phyloP scores from a whole-genome alignment of 2,797 vertebrate species.

The Sus cebifrons region DNA sequence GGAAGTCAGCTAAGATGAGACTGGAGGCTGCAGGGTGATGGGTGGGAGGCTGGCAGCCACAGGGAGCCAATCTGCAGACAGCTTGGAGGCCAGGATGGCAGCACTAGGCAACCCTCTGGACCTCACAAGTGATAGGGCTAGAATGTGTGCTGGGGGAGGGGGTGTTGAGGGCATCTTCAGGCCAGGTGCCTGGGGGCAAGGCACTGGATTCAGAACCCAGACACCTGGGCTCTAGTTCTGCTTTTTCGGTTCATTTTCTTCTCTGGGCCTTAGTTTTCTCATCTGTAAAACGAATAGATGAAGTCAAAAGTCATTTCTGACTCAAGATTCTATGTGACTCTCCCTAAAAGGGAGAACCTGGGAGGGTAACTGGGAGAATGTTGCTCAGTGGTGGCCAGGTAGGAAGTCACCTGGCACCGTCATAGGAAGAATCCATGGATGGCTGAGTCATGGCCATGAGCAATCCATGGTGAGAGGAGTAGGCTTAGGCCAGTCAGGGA shows the following conservation, averaged over 20 bases:
- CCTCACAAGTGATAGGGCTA: background rate
- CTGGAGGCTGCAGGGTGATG: background rate
- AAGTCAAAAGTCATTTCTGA: conserved; percentile 14
- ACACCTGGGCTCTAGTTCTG: background rate
- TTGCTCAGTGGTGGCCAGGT: background rate
- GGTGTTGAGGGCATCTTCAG: background rate
- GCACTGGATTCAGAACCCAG: background rate
- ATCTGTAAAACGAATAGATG: conserved; percentile 12
- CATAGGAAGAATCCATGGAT: background rate
- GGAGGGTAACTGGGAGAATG: background rate
- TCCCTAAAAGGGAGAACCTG: background rate
- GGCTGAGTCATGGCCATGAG: background rate
- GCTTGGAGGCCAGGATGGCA: background rate
- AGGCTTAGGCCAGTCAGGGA: background rate
- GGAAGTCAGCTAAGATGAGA: background rate
- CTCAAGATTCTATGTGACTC: background rate
- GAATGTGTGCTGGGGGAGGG: background rate
- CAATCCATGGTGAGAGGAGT: background rate
- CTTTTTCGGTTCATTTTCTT: background rate
- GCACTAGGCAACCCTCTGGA: background rate
- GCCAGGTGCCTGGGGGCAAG: too few relatives aligned
- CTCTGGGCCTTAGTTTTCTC: conserved; percentile 21
- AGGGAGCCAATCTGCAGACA: background rate
- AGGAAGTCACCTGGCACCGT: background rate
- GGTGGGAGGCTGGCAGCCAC: background rate